Conservation (phyloP, 2,113 vertebrate genomes). For the Mirounga angustirostris region DNA sequence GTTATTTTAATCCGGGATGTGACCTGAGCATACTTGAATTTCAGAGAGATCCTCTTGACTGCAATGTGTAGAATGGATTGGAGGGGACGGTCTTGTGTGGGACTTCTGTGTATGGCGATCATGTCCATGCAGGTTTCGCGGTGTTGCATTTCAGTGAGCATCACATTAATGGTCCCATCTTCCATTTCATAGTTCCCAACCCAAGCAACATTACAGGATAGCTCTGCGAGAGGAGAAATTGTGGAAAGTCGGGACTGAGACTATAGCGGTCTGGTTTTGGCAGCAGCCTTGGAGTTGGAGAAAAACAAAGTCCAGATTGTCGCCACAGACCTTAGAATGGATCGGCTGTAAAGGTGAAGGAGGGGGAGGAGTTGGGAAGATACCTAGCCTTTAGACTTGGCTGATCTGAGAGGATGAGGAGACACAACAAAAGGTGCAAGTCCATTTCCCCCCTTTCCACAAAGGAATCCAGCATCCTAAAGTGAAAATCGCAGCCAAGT, state of each 20-base stretch:
- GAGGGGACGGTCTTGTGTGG: too few species aligned
- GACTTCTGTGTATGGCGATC: not conserved
- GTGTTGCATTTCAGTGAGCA: not conserved
- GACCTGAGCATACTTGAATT: not conserved
- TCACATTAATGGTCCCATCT: accelerated
- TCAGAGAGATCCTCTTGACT: not conserved
- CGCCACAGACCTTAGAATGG: not conserved
- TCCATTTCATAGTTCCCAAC: not conserved
- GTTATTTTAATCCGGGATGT: not conserved
- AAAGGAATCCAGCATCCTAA: not conserved
- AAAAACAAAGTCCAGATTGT: not conserved
- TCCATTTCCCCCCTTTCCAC: not conserved
- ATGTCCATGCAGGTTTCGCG: not conserved
- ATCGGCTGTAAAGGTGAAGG: not conserved
- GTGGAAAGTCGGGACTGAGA: not conserved
- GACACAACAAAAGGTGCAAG: not conserved
- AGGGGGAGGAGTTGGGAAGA: not conserved
- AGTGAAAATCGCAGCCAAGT: conserved; percentile 81
- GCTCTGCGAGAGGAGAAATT: not conserved
- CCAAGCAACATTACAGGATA: accelerated
- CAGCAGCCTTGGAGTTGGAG: not conserved
- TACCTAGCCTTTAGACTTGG: not conserved
- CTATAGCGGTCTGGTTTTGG: not conserved
- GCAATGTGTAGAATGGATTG: not conserved
- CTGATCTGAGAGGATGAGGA: not conserved